Evolutionary conservation across 2,797 vertebrate species (phyloP), one percentile per base, ranked within the genome.

Genomic region (Luscinia megarhynchos): DNA sequence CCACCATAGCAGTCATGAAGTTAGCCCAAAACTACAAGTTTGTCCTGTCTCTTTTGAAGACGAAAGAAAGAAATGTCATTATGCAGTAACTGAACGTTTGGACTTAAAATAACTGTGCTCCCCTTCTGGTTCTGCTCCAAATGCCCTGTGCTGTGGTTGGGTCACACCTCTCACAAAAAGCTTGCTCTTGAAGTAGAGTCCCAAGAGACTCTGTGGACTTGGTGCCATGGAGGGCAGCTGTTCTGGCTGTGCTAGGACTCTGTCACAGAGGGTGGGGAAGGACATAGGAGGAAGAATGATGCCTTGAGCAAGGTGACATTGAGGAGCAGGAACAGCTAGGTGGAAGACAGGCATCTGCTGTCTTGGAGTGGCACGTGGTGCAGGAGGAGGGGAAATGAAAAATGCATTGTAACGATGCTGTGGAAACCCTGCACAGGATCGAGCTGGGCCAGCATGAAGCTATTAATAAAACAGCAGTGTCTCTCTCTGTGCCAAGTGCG

Each of bases 401-500:
- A 93, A 81, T 76, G 83, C 90, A 16, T 66, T 32, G 73, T 96
- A 94, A 91, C 0, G 21, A 75, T 91, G 66, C 87, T 94, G 85
- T 91, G 83, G 83, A 91, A 95, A 58, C 64, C 70, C 70, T 90
- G 87, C 74, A 67, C 59, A 79, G 77, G 63, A 38, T 61, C 14
- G 54, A 96, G 94, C 80, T 73, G 80, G 94, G 95, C 93, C 89
- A 90, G 85, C 74, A 34, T 12, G 64, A 69, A 87, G 88, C 94
- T 95, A 94, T 96, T 95, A 96, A 95, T 96, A 95, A 95, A 89
- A 40, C 92, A 95, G 90, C 88, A 90, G 85, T 55, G 85, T 57
- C 15, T 89, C 32, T 86, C 32, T 53, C 54, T 32, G 22, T 92
- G 94, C 96, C 93, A 96, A 87, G 55, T 67, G n/a, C 67, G 0